Base-by-base conservation (phyloP, 1,140 invertebrate genomes). In the Drosophila baimaii region DNA sequence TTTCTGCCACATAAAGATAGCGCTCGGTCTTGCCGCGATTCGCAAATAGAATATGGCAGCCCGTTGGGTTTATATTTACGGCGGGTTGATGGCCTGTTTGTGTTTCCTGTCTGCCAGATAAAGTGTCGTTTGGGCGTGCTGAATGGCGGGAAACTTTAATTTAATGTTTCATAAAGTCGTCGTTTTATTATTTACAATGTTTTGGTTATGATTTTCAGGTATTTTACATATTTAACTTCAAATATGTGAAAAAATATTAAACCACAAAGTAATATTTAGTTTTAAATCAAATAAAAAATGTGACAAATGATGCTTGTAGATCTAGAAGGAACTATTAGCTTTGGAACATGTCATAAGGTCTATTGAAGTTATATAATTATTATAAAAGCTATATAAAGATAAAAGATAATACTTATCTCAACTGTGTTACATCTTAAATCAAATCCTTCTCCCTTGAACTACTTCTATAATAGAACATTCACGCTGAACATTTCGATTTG, bases 1-100 rank as follows among this genome's bases (percentile, higher is more conserved):
- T 69, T 52, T 39, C 49, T 46, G 64, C 58, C 62, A 49, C 70
- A 79, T 79, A 70, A 79, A 88, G 79, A 74, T 74, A 70, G 69
- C 56, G 70, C n/a, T 31, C 33, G 9, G 39, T 71, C 65, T 71
- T 49, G 51, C 44, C 35, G 54, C 51, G 57, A 59, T 31, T 31
- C 54, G 46, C 59, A 65, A 64, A 74, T 75, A 66, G 44, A 74
- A 74, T 58, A 41, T 47, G 51, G 27, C 41, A 57, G 46, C 17
- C 41, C 58, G 27, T 27, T 13, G 61, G 10, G 29, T 44, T 37
- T 51, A 35, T 44, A 70, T 70, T 71, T 71, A 35, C n/a, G 17
- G 68, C 41, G n/a, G 69, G 7, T 33, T 72, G 69, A 71, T 71
- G 68, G 68, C 68, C 66, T 70, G 51, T 57, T 57, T 71, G 51